Conservation (phyloP, 1,140 invertebrate genomes). For the Drosophila nigromelanica region DNA sequence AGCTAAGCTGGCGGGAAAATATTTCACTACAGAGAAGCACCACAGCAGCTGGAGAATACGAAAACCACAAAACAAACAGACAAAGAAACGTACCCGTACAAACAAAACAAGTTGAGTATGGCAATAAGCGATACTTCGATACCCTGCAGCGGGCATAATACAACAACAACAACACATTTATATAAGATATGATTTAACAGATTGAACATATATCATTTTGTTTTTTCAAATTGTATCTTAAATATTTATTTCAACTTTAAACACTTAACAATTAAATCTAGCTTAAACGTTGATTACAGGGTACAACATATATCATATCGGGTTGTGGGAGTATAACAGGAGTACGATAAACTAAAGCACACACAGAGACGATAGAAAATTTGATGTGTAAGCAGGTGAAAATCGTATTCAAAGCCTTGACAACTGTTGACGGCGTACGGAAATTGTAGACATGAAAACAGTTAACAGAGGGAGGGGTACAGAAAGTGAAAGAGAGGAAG, state of each 20-base stretch:
- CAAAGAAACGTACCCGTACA: constrained; percentile 24
- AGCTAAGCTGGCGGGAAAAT: constrained; percentile 55
- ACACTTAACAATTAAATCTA: too few relatives aligned
- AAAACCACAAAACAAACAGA: constrained; percentile 55
- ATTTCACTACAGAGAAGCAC: constrained; percentile 59
- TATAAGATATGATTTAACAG: background rate
- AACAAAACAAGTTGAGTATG: background rate
- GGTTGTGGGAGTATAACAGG: background rate
- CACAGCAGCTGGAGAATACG: constrained; percentile 65
- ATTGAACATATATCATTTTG: background rate
- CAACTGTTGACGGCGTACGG: constrained; percentile 70
- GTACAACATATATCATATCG: background rate
- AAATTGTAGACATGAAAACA: constrained; percentile 18
- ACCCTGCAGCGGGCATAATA: constrained; percentile 5
- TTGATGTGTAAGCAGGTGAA: constrained; percentile 64
- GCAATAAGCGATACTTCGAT: constrained; percentile 7
- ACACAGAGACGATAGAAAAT: constrained; percentile 27
- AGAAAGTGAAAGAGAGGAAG: constrained; percentile 10
- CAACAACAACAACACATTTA: constrained; percentile 1
- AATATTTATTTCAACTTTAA: too few relatives aligned
- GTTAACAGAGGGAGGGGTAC: constrained; percentile 9
- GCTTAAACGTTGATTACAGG: background rate
- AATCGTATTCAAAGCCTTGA: constrained; percentile 73
- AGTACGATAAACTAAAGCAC: constrained; percentile 20
- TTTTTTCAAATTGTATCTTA: too few relatives aligned